Percentiles rank a stretch among this genome's conserved stretches.
These are phyloP conservation scores for Drosophila willistoni DNA, from an alignment of 1,140 invertebrate species.

Conservation along the genomic window DNA sequence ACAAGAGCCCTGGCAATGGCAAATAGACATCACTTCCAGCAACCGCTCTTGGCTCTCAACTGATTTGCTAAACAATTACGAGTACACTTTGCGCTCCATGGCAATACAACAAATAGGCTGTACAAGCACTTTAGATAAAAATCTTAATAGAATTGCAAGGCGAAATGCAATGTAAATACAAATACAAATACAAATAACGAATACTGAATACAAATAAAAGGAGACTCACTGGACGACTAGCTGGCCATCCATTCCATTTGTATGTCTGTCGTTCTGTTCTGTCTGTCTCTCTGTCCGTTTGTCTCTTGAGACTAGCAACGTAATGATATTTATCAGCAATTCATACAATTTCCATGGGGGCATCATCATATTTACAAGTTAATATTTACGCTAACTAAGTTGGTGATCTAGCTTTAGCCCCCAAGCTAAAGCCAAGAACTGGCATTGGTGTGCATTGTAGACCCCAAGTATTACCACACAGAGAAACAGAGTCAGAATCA, in stretches of 20 bases:
- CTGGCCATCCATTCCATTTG: background rate
- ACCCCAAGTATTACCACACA: constrained; percentile 58
- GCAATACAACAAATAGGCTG: constrained; percentile 66
- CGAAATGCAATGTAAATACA: constrained; percentile 69
- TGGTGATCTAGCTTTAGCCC: constrained; percentile 43
- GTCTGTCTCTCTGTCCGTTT: background rate
- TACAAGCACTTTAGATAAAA: constrained; percentile 76
- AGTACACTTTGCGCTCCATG: constrained; percentile 51
- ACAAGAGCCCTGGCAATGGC: constrained; percentile 38
- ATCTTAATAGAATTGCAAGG: constrained; percentile 80
- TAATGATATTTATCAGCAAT: constrained; percentile 81
- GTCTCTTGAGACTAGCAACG: constrained; percentile 26
- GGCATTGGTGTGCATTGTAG: constrained; percentile 28
- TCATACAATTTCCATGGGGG: constrained; percentile 81
- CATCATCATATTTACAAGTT: constrained; percentile 83
- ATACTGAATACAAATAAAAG: constrained; percentile 11
- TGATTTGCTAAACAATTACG: constrained; percentile 79
- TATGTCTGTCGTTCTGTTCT: background rate
- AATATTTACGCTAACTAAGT: constrained; percentile 80
- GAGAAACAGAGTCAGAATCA: constrained; percentile 33
- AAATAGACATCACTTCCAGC: constrained; percentile 31
- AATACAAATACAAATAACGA: constrained; percentile 38
- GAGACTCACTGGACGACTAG: background rate
- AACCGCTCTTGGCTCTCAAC: constrained; percentile 42
- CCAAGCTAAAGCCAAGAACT: constrained; percentile 38